Conservation (phyloP, 92 coral and sea anemone genomes). For the Actinostola sp. region DNA sequence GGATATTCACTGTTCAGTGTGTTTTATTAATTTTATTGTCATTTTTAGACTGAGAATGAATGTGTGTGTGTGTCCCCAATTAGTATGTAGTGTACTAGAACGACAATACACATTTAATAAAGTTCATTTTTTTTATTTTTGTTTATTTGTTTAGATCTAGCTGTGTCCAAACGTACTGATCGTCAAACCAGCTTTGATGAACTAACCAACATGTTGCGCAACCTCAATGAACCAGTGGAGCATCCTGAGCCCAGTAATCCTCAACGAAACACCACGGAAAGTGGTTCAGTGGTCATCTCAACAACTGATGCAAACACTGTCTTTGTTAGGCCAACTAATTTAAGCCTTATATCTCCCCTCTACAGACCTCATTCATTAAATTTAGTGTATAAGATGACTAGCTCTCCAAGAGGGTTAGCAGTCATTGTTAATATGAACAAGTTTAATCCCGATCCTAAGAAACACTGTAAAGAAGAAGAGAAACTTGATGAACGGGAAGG, state of each 20-base stretch:
- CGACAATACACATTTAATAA: too few species aligned
- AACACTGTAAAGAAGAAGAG: conserved; percentile 1
- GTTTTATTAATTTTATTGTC: too few species aligned
- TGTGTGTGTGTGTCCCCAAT: too few species aligned
- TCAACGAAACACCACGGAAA: not conserved
- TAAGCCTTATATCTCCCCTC: conserved; percentile 24
- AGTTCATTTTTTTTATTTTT: too few species aligned
- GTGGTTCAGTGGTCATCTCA: not conserved
- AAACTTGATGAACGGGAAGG: conserved; percentile 55
- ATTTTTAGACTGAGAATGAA: too few species aligned
- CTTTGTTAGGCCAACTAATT: conserved; percentile 9
- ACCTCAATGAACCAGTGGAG: conserved; percentile 6
- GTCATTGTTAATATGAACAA: conserved; percentile 67
- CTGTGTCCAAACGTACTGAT: not conserved
- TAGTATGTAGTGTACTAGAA: too few species aligned
- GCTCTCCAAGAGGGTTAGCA: conserved; percentile 79
- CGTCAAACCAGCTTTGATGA: not conserved
- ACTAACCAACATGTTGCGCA: not conserved
- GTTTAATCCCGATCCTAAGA: conserved; percentile 29
- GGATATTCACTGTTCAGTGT: too few species aligned
- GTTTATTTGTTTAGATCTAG: not conserved
- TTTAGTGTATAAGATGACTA: conserved; percentile 64
- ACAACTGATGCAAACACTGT: not conserved
- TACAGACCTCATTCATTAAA: conserved; percentile 22
- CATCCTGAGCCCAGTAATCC: not conserved